phyloP scores from a whole-genome alignment of 2,888 invertebrate species.

The Harmothoe impar region DNA sequence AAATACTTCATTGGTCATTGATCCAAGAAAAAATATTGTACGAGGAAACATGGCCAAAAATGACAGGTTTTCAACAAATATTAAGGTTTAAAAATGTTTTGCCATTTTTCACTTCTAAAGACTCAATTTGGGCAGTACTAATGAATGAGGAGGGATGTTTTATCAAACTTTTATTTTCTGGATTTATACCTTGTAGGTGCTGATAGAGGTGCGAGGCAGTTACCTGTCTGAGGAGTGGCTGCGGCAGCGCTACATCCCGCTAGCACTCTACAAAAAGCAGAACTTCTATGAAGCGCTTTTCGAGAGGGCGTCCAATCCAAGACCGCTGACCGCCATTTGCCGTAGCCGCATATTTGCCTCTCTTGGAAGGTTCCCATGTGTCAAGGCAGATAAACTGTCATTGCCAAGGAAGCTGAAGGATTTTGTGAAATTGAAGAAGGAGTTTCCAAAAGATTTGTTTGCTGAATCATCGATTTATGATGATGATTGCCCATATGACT shows the following conservation, averaged over 20 bases:
- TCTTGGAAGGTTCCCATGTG: conserved; percentile 74
- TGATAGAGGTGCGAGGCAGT: conserved; percentile 75
- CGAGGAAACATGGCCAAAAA: too few species aligned
- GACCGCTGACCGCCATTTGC: conserved; percentile 73
- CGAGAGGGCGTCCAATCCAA: conserved; percentile 71
- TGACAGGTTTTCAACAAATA: too few species aligned
- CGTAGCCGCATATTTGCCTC: conserved; percentile 73
- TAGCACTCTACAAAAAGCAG: conserved; percentile 77
- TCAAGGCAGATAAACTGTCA: conserved; percentile 74
- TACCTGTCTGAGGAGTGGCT: conserved; percentile 79
- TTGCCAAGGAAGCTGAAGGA: conserved; percentile 73
- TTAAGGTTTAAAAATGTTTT: too few species aligned
- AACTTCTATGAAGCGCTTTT: conserved; percentile 75
- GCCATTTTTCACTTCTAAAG: too few species aligned
- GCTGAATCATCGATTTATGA: conserved; percentile 70
- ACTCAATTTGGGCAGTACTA: too few species aligned
- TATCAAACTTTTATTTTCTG: too few species aligned
- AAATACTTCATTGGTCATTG: too few species aligned
- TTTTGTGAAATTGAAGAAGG: conserved; percentile 75
- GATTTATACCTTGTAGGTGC: conserved; percentile 70
- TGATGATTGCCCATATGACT: conserved; percentile 78
- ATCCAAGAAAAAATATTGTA: too few species aligned
- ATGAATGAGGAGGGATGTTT: too few species aligned
- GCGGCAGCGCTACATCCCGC: conserved; percentile 73
- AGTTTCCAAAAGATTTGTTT: conserved; percentile 75